Evolutionary conservation across 2,113 vertebrate species (phyloP).

Genomic region (Heterotilapia buettikoferi): DNA sequence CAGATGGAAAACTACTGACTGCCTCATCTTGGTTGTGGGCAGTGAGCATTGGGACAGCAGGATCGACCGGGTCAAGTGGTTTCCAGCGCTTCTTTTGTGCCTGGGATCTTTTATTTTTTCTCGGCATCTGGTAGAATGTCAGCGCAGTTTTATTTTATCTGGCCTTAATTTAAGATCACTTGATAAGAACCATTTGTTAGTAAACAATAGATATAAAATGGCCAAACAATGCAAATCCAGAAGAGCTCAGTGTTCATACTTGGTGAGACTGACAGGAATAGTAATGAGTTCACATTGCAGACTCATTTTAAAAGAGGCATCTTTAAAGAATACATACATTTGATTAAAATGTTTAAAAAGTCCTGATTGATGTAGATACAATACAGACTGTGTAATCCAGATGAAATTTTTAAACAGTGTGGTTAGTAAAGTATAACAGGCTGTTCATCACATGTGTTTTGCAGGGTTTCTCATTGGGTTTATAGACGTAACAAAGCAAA

Average conservation of each 20-base stretch:
- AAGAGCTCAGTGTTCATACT: background rate
- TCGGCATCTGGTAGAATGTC: too few relatives aligned
- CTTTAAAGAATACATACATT: background rate
- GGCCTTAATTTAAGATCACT: background rate
- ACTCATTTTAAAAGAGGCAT: background rate
- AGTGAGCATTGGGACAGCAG: too few relatives aligned
- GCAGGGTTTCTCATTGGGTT: constrained; percentile 21
- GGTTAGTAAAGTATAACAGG: background rate
- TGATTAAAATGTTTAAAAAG: background rate
- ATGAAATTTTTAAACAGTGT: background rate
- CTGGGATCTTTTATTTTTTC: background rate
- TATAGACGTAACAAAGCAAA: constrained; percentile 10
- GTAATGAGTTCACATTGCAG: background rate
- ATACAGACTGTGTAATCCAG: background rate
- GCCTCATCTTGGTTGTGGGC: too few relatives aligned
- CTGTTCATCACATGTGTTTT: constrained; percentile 41
- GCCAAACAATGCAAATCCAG: background rate
- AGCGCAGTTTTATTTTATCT: background rate
- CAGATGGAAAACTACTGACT: too few relatives aligned
- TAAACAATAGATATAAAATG: background rate
- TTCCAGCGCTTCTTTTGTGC: background rate
- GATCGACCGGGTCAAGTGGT: background rate
- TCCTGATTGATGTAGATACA: background rate
- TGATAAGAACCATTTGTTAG: background rate
- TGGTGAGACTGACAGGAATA: background rate